Percentiles rank a stretch among this genome's conserved stretches.
Conservation (phyloP, 2,797 vertebrate species). For the Denticeps clupeoides region DNA sequence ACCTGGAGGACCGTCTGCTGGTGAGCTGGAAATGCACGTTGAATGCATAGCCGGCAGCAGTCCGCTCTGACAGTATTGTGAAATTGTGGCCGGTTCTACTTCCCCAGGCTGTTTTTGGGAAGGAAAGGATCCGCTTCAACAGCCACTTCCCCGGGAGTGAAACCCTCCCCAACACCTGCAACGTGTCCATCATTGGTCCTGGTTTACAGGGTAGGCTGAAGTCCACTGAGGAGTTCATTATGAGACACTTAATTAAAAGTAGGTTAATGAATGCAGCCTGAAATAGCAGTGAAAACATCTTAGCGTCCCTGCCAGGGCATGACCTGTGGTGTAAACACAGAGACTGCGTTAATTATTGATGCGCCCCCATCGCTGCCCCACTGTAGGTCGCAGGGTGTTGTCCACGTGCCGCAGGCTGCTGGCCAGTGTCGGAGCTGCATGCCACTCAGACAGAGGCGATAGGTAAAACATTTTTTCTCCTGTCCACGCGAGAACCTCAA, state of each 20-base stretch:
- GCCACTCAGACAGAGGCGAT: slow-evolving; percentile 78
- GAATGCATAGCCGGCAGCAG: neutral
- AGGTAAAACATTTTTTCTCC: slow-evolving; percentile 51
- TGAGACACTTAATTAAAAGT: slow-evolving; percentile 8
- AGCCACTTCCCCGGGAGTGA: slow-evolving; percentile 64
- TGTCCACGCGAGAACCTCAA: too few relatives aligned
- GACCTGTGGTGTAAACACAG: too few relatives aligned
- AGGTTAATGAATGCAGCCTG: slow-evolving; percentile 9
- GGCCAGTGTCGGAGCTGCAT: slow-evolving; percentile 86
- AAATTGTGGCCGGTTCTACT: neutral
- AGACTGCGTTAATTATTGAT: slow-evolving; percentile 48
- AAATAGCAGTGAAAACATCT: slow-evolving; percentile 33
- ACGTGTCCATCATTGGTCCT: slow-evolving; percentile 77
- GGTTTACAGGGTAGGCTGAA: slow-evolving; percentile 66
- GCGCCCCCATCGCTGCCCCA: slow-evolving; percentile 14
- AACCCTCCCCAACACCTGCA: slow-evolving; percentile 84
- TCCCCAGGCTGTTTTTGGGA: slow-evolving; percentile 68
- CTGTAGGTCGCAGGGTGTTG: slow-evolving; percentile 69
- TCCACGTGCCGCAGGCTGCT: slow-evolving; percentile 66
- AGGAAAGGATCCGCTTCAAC: slow-evolving; percentile 70
- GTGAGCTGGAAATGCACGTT: slow-evolving; percentile 42
- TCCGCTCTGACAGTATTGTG: neutral
- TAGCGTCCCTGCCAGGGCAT: neutral
- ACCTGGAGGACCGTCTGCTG: slow-evolving; percentile 74
- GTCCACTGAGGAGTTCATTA: neutral